Conservation (phyloP, 2,797 vertebrate species). For the Sorex maritimensis region DNA sequence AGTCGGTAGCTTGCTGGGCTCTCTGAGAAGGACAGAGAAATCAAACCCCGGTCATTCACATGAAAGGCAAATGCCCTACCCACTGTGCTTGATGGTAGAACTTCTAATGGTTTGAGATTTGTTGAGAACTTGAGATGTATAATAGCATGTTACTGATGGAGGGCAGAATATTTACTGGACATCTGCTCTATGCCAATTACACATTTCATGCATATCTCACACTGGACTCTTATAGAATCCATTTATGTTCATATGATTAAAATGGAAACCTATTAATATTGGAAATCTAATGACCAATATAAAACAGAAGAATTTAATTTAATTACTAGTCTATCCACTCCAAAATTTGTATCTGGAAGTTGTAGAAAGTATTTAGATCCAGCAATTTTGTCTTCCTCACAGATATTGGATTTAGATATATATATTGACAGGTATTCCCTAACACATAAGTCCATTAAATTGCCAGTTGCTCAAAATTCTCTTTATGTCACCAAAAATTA, state of each 20-base stretch:
- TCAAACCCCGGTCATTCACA: too few species aligned
- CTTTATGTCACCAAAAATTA: conserved; percentile 43
- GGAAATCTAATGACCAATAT: conserved; percentile 27
- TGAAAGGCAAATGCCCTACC: too few species aligned
- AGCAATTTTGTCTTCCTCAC: neutral
- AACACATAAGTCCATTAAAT: conserved; percentile 28
- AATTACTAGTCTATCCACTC: neutral
- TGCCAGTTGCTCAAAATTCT: neutral
- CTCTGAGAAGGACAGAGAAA: too few species aligned
- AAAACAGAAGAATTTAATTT: neutral
- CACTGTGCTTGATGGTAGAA: neutral
- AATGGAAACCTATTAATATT: neutral
- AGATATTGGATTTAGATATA: neutral
- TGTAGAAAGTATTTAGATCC: conserved; percentile 22
- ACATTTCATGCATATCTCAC: neutral
- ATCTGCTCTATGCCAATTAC: neutral
- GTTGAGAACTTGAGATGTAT: conserved; percentile 5
- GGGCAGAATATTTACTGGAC: neutral
- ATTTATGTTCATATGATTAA: neutral
- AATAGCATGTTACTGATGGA: neutral
- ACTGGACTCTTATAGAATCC: conserved; percentile 14
- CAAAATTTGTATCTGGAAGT: neutral
- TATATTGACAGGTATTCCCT: conserved; percentile 3
- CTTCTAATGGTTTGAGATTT: neutral
- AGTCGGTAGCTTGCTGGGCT: too few species aligned